Evolutionary conservation across 1,140 invertebrate species (phyloP), one percentile per base, ranked within the genome.

Genomic region (Zaprionus camerounensis): DNA sequence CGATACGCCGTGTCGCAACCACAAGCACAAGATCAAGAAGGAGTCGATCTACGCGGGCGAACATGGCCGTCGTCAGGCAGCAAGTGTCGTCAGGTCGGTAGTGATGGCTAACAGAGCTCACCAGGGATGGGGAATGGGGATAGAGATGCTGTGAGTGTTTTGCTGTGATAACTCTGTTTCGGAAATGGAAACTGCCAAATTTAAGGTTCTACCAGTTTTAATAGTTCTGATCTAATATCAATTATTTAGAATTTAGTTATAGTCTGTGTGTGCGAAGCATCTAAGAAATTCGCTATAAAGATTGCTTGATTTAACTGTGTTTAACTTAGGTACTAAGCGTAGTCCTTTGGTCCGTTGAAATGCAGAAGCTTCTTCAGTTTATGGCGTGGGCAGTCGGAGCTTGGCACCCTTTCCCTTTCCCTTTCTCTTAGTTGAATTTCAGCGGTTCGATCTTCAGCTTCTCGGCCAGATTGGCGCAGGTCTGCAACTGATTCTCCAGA

Each of bases 401-500:
- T 83, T 17, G 15, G 61, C 67, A 67, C 61, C 31, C 17, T 22
- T 36, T 46, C 38, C 31, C 17, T 22, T 36, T 46, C 38, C 15
- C 1, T 13, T 12, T n/a, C n/a, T 9, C 44, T 65, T 76, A 87
- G 44, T 70, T 76, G 55, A 92, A 92, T 63, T 93, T 91, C 83
- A 96, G 91, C 1, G 95, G 94, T 55, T 92, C 76, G 2, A 96
- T 93, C 0, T 94, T 94, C 24, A 96, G 92, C n/a, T 91, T 86
- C 22, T 93, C 77, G 0, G 95, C 94, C 58, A 96, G 88, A 0
- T 91, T 76, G 44, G 92, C 83, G 49, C 94, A 95, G 2, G 93
- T 92, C 56, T 94, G 94, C 0, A 98, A 93, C 91, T 97, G 97
- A 90, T 96, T 96, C 28, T 94, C 93, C 72, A 97, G 95, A 93